Evolutionary conservation across 2,113 vertebrate species (phyloP).

Genomic region (Vireo altiloquus): DNA sequence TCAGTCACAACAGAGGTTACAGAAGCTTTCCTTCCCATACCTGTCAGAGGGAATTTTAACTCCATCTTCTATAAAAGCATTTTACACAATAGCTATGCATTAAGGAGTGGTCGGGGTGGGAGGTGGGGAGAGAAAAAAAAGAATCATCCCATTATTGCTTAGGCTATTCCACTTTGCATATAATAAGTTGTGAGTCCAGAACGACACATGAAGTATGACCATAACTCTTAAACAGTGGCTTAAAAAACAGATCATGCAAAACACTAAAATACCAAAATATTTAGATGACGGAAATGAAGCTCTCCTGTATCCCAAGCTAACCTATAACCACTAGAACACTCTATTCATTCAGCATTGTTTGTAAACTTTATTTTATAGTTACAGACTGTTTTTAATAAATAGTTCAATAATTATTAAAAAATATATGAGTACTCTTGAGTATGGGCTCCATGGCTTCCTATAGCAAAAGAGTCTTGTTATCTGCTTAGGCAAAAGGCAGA

Average conservation of each 20-base stretch:
- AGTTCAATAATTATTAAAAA: background rate
- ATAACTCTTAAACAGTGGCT: background rate
- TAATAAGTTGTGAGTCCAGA: background rate
- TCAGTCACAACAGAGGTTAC: background rate
- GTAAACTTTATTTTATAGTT: background rate
- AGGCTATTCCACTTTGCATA: background rate
- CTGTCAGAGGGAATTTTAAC: background rate
- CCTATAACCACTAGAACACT: background rate
- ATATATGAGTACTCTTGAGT: background rate
- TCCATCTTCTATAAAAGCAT: background rate
- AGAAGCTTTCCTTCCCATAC: background rate
- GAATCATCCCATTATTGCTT: background rate
- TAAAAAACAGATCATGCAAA: background rate
- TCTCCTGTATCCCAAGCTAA: background rate
- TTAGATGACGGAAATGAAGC: background rate
- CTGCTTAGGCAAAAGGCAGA: background rate
- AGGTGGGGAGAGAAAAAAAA: background rate
- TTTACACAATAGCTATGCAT: background rate
- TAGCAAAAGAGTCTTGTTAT: background rate
- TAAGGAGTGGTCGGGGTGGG: fast-evolving
- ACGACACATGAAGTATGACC: background rate
- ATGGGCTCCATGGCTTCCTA: background rate
- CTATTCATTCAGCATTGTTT: background rate
- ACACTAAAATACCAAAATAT: background rate
- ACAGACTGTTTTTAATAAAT: background rate